Evolutionary conservation across 2,113 vertebrate species (phyloP).

Genomic region (Oncorhynchus clarkii): DNA sequence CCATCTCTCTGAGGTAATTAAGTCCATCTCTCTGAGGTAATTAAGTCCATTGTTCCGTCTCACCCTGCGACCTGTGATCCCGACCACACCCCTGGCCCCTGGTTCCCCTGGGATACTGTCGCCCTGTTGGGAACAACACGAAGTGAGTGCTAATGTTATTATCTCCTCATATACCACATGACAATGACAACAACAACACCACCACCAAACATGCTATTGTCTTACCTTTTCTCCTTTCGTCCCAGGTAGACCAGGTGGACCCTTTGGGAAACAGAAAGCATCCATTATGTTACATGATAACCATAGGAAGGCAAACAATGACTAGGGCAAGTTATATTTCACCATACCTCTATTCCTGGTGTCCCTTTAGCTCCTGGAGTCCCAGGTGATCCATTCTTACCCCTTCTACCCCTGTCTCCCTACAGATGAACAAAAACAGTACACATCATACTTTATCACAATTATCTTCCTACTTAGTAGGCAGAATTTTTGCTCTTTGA

Average conservation of each 20-base stretch:
- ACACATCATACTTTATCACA: neutral
- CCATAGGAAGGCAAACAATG: neutral
- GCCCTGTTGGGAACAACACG: slow-evolving; percentile 67
- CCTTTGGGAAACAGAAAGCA: slow-evolving; percentile 57
- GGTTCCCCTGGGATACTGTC: slow-evolving; percentile 69
- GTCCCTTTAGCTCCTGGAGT: slow-evolving; percentile 66
- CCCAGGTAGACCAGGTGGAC: slow-evolving; percentile 73
- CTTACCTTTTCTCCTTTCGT: slow-evolving; percentile 82
- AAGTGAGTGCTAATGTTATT: neutral
- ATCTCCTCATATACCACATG: neutral
- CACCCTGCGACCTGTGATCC: slow-evolving; percentile 78
- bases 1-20: too few relatives aligned
- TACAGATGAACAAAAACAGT: slow-evolving; percentile 45
- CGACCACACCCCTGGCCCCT: slow-evolving; percentile 76
- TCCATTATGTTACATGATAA: neutral
- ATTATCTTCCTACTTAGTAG: neutral
- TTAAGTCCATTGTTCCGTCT: neutral
- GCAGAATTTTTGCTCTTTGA: neutral
- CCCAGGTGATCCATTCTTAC: slow-evolving; percentile 78
- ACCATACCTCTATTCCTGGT: slow-evolving; percentile 71
- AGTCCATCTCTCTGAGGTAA: too few relatives aligned
- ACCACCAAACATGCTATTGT: neutral
- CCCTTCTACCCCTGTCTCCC: slow-evolving; percentile 82
- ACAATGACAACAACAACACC: neutral
- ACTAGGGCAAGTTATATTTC: neutral